Conservation (phyloP, 2,888 invertebrate genomes). For the Empis stercorea region DNA sequence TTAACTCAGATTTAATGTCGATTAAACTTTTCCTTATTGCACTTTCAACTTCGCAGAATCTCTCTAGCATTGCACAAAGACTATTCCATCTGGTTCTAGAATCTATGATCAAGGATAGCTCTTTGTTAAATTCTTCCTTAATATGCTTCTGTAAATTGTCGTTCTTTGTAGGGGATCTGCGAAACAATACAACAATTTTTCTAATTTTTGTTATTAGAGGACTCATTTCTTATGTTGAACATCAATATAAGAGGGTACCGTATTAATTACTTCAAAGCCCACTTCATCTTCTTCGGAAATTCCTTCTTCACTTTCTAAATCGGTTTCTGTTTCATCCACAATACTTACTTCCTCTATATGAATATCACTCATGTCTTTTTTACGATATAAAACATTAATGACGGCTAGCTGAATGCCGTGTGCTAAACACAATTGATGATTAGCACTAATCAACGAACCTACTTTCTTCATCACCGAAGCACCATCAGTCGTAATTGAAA, state of each 20-base stretch:
- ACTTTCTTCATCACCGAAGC: neutral
- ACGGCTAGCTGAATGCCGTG: neutral
- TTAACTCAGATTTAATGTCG: conserved; percentile 11
- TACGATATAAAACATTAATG: neutral
- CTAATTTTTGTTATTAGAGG: conserved; percentile 2
- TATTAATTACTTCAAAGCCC: too few relatives aligned
- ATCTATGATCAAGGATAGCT: conserved; percentile 8
- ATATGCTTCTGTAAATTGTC: conserved; percentile 8
- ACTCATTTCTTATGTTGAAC: neutral
- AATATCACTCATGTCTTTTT: neutral
- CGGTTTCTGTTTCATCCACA: too few relatives aligned
- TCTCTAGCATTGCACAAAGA: conserved; percentile 9
- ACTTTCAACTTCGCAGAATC: conserved; percentile 12
- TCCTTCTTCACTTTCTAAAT: neutral
- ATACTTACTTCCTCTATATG: too few relatives aligned
- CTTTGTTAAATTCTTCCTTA: conserved; percentile 6
- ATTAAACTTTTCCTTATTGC: conserved; percentile 14
- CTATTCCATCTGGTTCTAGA: conserved; percentile 12
- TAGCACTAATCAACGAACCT: neutral
- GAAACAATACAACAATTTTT: neutral
- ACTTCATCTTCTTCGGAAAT: too few relatives aligned
- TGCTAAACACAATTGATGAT: neutral
- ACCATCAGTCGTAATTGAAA: neutral
- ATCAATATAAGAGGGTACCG: too few relatives aligned
- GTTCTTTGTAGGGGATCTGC: conserved; percentile 3